Conservation (phyloP, 1,140 invertebrate species). For the Aricia agestis region DNA sequence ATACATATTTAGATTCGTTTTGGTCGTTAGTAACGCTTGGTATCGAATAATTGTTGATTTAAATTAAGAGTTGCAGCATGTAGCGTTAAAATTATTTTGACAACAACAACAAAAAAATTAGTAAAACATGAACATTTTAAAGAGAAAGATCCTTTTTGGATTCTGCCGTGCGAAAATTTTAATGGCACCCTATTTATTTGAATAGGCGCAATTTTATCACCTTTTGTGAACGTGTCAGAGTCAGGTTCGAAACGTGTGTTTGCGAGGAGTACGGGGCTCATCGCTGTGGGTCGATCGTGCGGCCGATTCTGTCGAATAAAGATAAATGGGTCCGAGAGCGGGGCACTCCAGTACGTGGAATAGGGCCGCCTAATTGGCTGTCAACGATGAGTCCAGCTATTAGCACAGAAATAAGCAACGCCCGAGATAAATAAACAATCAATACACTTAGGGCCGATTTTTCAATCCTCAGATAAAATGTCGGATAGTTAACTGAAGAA, state of each 20-base stretch:
- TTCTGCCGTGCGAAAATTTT: slow-evolving; percentile 29
- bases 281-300: slow-evolving; percentile 40
- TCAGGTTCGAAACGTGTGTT: slow-evolving; percentile 36
- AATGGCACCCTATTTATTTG: slow-evolving; percentile 37
- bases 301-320: slow-evolving; percentile 66
- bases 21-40: background rate
- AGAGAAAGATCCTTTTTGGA: background rate
- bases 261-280: slow-evolving; percentile 36
- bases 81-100: too few relatives aligned
- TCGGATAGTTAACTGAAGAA: too few relatives aligned
- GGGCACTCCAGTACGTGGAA: slow-evolving; percentile 35
- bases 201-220: slow-evolving; percentile 42
- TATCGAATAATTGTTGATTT: too few relatives aligned
- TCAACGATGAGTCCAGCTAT: slow-evolving; percentile 63
- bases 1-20: too few relatives aligned
- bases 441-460: too few relatives aligned
- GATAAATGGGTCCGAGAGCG: slow-evolving; percentile 60
- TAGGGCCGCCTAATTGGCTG: slow-evolving; percentile 65
- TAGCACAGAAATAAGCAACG: slow-evolving; percentile 31
- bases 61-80: too few relatives aligned
- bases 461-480: too few relatives aligned
- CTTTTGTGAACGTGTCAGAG: slow-evolving; percentile 49
- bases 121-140: too few relatives aligned
- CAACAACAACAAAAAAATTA: too few relatives aligned
- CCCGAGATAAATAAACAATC: slow-evolving; percentile 1